Percentiles rank a stretch among this genome's conserved stretches.
Conservation (phyloP, 2,113 vertebrate genomes). For the Plectropomus leopardus region DNA sequence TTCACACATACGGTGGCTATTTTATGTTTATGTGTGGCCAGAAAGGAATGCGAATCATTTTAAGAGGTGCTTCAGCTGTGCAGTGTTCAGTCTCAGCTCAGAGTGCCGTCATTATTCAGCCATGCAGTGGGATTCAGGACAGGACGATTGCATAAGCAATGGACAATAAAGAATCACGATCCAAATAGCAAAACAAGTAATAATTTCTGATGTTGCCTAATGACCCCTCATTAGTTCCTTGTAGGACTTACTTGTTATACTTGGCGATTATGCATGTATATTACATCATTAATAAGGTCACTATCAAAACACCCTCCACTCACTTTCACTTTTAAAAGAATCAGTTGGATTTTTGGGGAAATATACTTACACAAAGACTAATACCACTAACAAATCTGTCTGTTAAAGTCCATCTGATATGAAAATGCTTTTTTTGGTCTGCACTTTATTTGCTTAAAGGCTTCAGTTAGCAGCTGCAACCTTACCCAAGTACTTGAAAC, state of each 20-base stretch:
- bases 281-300: not conserved
- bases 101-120: slow-evolving; percentile 29
- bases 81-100: slow-evolving; percentile 56
- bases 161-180: slow-evolving; percentile 9
- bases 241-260: no score
- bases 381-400: not conserved
- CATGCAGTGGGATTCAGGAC: slow-evolving; percentile 2
- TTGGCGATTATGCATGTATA: not conserved
- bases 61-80: slow-evolving; percentile 64
- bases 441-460: not conserved
- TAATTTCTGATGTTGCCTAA: not conserved
- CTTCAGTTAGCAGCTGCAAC: not conserved
- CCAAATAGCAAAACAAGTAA: not conserved
- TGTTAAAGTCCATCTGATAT: not conserved
- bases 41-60: slow-evolving; percentile 75
- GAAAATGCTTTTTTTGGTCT: not conserved
- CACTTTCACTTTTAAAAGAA: not conserved
- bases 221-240: not conserved
- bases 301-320: not conserved
- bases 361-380: not conserved
- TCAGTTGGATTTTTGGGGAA: not conserved
- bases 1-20: slow-evolving; percentile 49
- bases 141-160: slow-evolving; percentile 46
- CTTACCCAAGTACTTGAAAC: not conserved
- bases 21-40: slow-evolving; percentile 44